phyloP scores from a whole-genome alignment of 2,888 invertebrate species.

The Lycaena phlaeas region DNA sequence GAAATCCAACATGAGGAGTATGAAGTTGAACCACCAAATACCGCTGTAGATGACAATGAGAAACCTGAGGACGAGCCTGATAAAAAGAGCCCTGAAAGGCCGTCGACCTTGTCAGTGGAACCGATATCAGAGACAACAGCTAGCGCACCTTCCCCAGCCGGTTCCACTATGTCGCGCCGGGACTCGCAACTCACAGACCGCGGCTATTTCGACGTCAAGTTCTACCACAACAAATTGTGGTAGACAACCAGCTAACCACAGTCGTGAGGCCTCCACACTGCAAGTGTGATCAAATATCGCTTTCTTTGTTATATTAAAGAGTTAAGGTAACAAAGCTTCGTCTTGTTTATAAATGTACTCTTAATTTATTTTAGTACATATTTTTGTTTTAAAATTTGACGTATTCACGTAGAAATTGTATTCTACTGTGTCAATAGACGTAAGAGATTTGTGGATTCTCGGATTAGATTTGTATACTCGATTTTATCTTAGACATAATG shows the following conservation, averaged over 20 bases:
- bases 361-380: no score
- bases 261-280: no score
- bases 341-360: no score
- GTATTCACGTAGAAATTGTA: no score
- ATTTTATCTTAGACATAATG: not conserved
- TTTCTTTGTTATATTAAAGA: no score
- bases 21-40: no score
- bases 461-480: not conserved
- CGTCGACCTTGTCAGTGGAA: constrained; percentile 27
- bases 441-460: not conserved
- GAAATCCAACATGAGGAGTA: no score
- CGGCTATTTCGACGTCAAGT: constrained; percentile 83
- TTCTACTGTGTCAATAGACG: no score
- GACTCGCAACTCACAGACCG: constrained; percentile 72
- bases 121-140: constrained; percentile 16
- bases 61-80: constrained; percentile 11
- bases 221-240: constrained; percentile 85
- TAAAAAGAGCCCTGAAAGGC: constrained; percentile 25
- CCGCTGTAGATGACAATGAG: constrained; percentile 11
- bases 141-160: constrained; percentile 24
- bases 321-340: no score
- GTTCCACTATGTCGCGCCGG: constrained; percentile 28
- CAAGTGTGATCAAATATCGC: no score
- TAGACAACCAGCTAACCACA: constrained; percentile 38
- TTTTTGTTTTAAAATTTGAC: no score